These are phyloP conservation scores for Dryobota labecula DNA, from an alignment of 2,888 invertebrate species.

Conservation along the genomic window DNA sequence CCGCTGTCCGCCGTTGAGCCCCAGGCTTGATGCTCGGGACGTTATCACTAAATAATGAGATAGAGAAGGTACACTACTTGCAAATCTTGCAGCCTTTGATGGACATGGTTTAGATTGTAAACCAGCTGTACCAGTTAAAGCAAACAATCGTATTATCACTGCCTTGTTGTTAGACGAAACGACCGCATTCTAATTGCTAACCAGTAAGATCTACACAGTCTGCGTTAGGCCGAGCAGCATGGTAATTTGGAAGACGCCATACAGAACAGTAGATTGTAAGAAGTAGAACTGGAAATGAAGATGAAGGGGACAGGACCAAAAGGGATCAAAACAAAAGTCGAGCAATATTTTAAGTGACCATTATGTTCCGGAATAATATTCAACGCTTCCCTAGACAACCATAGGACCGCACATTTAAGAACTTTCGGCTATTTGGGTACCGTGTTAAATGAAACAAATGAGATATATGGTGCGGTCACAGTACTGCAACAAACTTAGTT, in stretches of 20 bases:
- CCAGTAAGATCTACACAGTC: slow-evolving; percentile 1
- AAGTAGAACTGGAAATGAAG: background rate
- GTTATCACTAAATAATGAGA: slow-evolving; percentile 12
- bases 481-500: slow-evolving; percentile 40
- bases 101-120: background rate
- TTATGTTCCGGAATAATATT: slow-evolving; percentile 38
- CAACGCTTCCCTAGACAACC: slow-evolving; percentile 47
- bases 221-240: background rate
- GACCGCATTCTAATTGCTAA: slow-evolving; percentile 7
- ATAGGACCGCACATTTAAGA: slow-evolving; percentile 36
- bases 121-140: background rate
- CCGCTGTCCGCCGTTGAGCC: slow-evolving; percentile 22
- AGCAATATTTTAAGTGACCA: slow-evolving; percentile 16
- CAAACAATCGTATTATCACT: background rate
- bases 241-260: background rate
- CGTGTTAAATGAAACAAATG: slow-evolving; percentile 48
- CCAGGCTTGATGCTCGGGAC: slow-evolving; percentile 7
- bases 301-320: background rate
- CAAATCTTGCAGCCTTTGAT: background rate
- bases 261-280: background rate
- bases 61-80: slow-evolving; percentile 25
- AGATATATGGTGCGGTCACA: slow-evolving; percentile 44
- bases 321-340: background rate
- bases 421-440: slow-evolving; percentile 42
- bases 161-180: background rate